Evolutionary conservation across 1,140 invertebrate genomes (phyloP).

Genomic region (Megalopta genalis): DNA sequence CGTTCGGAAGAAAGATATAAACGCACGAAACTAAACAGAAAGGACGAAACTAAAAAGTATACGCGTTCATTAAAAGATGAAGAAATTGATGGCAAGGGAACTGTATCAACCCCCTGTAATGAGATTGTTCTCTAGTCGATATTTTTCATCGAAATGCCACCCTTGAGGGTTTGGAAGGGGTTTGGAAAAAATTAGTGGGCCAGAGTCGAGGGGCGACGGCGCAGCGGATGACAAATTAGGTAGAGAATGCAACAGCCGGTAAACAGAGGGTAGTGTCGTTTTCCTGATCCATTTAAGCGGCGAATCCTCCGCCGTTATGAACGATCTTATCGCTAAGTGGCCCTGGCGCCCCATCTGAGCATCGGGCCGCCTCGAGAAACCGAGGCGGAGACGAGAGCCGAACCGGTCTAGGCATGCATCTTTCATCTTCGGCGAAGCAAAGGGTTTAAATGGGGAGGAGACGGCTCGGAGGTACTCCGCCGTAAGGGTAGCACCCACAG

Average conservation of each 20-base stretch:
- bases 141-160: too few relatives aligned
- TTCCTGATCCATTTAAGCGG: conserved; percentile 28
- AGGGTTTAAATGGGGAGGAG: conserved; percentile 41
- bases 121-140: too few relatives aligned
- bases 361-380: conserved; percentile 3
- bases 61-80: too few relatives aligned
- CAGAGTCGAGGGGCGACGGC: neutral
- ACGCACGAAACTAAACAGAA: too few relatives aligned
- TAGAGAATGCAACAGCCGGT: neutral
- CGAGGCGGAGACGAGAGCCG: neutral
- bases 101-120: too few relatives aligned
- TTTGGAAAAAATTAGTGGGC: too few relatives aligned
- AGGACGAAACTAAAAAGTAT: too few relatives aligned
- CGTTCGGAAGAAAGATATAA: too few relatives aligned
- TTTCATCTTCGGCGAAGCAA: conserved; percentile 48
- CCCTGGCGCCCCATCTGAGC: neutral
- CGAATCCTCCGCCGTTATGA: conserved; percentile 16
- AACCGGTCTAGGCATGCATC: conserved; percentile 37
- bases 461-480: conserved; percentile 16
- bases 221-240: neutral
- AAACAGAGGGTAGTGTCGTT: conserved; percentile 11
- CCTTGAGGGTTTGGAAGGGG: too few relatives aligned
- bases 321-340: conserved; percentile 50
- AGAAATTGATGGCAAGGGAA: too few relatives aligned
- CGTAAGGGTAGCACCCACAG: conserved; percentile 34